Evolutionary conservation across 2,888 invertebrate species (phyloP), one percentile per base, ranked within the genome.

Genomic region (Melanchra persicariae): DNA sequence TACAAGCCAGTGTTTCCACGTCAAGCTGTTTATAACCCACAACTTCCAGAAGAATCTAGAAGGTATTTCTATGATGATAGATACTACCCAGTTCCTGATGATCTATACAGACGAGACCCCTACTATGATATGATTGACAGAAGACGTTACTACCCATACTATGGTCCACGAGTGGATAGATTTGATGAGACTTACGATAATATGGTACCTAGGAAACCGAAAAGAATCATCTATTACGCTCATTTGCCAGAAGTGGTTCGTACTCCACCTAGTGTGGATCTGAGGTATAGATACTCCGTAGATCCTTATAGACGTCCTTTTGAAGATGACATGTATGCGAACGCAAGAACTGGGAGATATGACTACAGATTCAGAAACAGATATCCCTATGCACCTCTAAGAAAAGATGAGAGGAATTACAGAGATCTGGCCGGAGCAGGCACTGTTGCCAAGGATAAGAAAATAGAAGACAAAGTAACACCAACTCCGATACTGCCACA

Each of bases 201-300:
- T 82, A 90, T 88, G 70, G 87, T 94, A 12, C 92, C 95, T 4
- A 90, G 95, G 65, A 96, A 96, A 86, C 96, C 96, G 10, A 96
- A 96, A 84, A 95, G 97, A 71, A 97, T 97, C 67, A 97, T 97
- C 70, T 97, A 97, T 87, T 97, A 97, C 82, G 97, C 97, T 0
- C 97, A 97, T 87, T 91, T 97, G 40, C 97, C 97, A 15, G 97
- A 97, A 90, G 96, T 97, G 6, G 97, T 97, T 0, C 93, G 97
- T 65, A 96, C 97, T 30, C 97, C 97, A 26, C 96, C 97, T 12
- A 96, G 95, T 83, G 96, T 96, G 15, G 96, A 96, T 87, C 88
- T 96, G 49, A 91, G 96, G 63, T 96, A 96, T 85, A 92, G 96
- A 82, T 96, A 96, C 82, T 91, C 93, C 0, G 90, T 88, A 0